Evolutionary conservation across 2,888 invertebrate species (phyloP).

Genomic region (Leptogaster cylindrica): DNA sequence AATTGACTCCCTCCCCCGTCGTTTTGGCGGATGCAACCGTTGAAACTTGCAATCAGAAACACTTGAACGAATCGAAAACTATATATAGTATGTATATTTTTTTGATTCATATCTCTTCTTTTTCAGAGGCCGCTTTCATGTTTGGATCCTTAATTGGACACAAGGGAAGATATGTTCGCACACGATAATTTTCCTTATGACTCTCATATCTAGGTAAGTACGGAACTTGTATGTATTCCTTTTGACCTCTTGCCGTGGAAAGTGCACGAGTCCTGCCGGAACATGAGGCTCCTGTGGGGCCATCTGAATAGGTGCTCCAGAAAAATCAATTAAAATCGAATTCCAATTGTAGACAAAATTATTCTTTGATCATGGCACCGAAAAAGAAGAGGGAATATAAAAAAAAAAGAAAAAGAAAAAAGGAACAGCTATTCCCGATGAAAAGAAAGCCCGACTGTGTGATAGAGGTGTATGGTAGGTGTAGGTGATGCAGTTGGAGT

Average conservation of each 20-base stretch:
- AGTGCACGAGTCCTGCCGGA: neutral
- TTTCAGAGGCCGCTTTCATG: no score
- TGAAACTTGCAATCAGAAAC: no score
- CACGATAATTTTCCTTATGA: conserved; percentile 9
- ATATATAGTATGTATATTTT: no score
- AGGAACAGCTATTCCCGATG: conserved; percentile 1
- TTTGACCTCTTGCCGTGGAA: neutral
- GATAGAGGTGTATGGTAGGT: neutral
- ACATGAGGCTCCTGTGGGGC: neutral
- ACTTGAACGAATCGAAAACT: no score
- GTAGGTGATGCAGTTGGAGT: neutral
- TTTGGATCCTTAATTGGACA: no score
- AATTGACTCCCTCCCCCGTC: no score
- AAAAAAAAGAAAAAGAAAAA: conserved; percentile 12
- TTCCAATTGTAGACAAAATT: conserved; percentile 38
- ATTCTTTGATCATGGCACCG: conserved; percentile 34
- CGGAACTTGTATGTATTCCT: neutral
- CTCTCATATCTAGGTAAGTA: conserved; percentile 15
- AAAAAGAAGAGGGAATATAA: conserved; percentile 31
- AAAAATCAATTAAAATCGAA: conserved; percentile 40
- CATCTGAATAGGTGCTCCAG: neutral
- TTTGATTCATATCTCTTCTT: no score
- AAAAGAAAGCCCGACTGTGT: conserved; percentile 5
- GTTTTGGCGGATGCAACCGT: no score
- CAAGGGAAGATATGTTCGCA: no score